A percentile compares a stretch with the other conserved stretches of the same genome.
These are phyloP conservation scores for Tipula vernalis DNA, from an alignment of 2,888 invertebrate species.

Conservation along the genomic window DNA sequence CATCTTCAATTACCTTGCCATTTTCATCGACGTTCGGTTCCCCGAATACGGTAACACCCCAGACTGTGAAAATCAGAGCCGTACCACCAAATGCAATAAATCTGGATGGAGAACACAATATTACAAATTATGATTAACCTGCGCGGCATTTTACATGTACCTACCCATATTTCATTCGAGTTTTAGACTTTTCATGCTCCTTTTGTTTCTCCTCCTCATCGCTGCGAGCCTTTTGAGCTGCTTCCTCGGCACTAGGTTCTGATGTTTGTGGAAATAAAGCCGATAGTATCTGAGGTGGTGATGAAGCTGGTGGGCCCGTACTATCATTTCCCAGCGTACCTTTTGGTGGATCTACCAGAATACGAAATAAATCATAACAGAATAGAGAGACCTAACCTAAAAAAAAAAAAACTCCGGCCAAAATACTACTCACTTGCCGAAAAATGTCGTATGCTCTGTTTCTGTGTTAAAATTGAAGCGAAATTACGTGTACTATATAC, in stretches of 20 bases:
- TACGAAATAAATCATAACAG: not conserved
- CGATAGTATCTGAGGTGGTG: conserved; percentile 35
- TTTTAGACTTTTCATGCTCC: conserved; percentile 57
- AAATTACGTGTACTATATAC: not conserved
- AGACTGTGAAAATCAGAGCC: conserved; percentile 43
- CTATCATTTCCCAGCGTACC: not conserved
- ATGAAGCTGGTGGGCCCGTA: not conserved
- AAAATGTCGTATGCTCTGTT: not conserved
- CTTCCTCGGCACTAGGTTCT: conserved; percentile 37
- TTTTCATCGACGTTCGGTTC: conserved; percentile 59
- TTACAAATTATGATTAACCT: not conserved
- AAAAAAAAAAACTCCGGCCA: not conserved
- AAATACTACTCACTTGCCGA: not conserved
- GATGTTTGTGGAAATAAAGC: conserved; percentile 45
- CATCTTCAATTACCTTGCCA: conserved; percentile 59
- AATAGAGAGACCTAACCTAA: not conserved
- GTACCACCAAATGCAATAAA: conserved; percentile 49
- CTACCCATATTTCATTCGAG: conserved; percentile 56
- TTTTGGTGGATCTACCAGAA: not conserved
- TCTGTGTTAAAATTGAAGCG: not conserved
- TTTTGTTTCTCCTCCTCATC: conserved; percentile 44
- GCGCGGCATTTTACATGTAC: not conserved
- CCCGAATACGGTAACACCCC: conserved; percentile 56
- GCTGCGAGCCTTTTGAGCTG: conserved; percentile 40
- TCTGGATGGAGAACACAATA: conserved; percentile 24